Percentiles rank a stretch among this genome's conserved stretches.
These are phyloP conservation scores for Pangasius krempfi DNA, from an alignment of 2,797 vertebrate genomes.

Conservation along the genomic window DNA sequence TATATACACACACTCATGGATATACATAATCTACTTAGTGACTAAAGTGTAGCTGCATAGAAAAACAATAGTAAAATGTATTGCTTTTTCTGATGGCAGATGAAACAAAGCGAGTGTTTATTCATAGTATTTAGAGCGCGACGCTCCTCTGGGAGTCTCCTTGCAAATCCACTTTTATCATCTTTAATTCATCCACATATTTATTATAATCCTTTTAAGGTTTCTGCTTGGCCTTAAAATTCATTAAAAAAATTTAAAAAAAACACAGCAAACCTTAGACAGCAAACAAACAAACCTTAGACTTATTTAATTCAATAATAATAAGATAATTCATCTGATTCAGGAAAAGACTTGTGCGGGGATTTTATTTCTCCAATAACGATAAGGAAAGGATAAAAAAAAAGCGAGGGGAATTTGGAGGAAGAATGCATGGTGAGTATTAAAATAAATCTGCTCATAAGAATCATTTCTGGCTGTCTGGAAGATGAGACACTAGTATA, in stretches of 20 bases:
- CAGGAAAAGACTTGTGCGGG: neutral
- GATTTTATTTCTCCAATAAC: neutral
- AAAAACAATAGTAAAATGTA: neutral
- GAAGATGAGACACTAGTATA: neutral
- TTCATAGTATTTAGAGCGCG: neutral
- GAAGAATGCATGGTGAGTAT: neutral
- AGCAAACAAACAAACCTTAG: neutral
- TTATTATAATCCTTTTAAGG: slow-evolving; percentile 64
- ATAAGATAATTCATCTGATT: slow-evolving; percentile 1
- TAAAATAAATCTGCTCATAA: slow-evolving; percentile 10
- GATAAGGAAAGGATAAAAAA: neutral
- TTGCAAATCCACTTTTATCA: slow-evolving; percentile 68
- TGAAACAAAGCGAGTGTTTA: slow-evolving; percentile 5
- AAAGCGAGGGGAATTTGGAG: neutral
- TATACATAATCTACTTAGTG: neutral
- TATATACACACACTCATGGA: neutral
- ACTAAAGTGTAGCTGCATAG: neutral
- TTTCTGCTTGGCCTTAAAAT: neutral
- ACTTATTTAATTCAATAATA: neutral
- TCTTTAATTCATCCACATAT: slow-evolving; percentile 73
- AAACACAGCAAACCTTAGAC: neutral
- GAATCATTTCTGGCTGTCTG: neutral
- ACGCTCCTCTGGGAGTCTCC: slow-evolving; percentile 52
- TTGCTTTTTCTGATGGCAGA: neutral
- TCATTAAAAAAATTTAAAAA: slow-evolving; percentile 14